phyloP scores from a whole-genome alignment of 2,797 vertebrate genomes.

The Aselliscus stoliczkanus region DNA sequence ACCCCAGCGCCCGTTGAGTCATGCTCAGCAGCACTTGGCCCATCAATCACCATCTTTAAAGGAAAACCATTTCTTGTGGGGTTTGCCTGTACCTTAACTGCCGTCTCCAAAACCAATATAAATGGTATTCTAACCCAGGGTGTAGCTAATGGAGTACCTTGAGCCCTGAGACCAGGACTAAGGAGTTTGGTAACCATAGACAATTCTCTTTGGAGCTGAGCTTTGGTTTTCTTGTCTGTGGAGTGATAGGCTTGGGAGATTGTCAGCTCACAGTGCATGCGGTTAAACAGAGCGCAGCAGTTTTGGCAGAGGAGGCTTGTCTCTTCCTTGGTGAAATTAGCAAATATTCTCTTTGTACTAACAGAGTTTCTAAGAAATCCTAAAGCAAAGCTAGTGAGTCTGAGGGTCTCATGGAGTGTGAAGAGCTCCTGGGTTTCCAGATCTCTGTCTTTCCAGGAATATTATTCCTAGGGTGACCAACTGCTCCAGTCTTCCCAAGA shows the following conservation, averaged over 20 bases:
- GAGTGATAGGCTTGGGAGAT: not conserved
- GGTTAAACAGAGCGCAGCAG: not conserved
- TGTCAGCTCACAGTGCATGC: not conserved
- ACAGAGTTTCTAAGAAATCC: not conserved
- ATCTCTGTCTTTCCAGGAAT: not conserved
- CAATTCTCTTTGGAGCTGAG: too few species aligned
- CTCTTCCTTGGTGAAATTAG: not conserved
- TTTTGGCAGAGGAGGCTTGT: not conserved
- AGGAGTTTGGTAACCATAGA: too few species aligned
- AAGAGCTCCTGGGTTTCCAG: not conserved
- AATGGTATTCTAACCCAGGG: not conserved
- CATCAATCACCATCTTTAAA: not conserved
- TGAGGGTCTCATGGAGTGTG: not conserved
- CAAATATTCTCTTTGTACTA: not conserved
- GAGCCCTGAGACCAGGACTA: not conserved
- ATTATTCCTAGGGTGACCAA: not conserved
- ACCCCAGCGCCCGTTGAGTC: not conserved
- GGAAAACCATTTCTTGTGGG: not conserved
- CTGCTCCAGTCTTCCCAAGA: not conserved
- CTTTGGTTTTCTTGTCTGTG: not conserved
- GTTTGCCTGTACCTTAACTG: not conserved
- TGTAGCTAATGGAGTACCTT: not conserved
- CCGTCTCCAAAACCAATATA: not conserved
- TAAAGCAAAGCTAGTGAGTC: not conserved
- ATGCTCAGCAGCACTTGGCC: not conserved